A percentile compares a stretch with the other conserved stretches of the same genome.
Evolutionary conservation across 2,888 invertebrate species (phyloP).

Genomic region (Oscheius myriophilus): DNA sequence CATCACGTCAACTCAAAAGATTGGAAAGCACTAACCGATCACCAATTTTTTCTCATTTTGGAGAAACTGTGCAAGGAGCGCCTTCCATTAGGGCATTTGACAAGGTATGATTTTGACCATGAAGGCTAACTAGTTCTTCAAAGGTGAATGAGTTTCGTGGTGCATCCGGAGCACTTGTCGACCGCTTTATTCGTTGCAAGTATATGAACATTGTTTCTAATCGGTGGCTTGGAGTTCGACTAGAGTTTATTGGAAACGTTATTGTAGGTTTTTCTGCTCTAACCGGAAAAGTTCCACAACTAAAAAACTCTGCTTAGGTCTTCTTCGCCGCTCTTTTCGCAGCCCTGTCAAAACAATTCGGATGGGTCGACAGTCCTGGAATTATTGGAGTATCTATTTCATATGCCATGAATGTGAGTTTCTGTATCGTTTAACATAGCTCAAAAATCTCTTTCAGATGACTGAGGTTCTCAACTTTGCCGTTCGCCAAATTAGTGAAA

Average conservation of each 20-base stretch:
- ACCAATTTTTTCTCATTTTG: conserved; percentile 69
- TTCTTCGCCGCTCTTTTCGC: conserved; percentile 93
- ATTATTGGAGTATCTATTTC: conserved; percentile 75
- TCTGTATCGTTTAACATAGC: neutral
- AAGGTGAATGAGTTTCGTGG: conserved; percentile 13
- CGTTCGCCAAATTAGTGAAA: conserved; percentile 76
- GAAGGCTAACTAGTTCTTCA: neutral
- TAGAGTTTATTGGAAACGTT: conserved; percentile 94
- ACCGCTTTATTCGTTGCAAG: conserved; percentile 52
- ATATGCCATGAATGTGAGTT: conserved; percentile 74
- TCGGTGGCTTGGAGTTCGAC: conserved; percentile 88
- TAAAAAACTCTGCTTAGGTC: conserved; percentile 74
- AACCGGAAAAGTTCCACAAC: too few species aligned
- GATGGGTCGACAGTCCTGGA: conserved; percentile 72
- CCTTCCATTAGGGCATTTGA: conserved; percentile 70
- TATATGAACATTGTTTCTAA: conserved; percentile 66
- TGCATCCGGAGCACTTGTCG: conserved; percentile 20
- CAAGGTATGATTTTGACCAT: conserved; percentile 36
- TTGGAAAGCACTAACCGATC: conserved; percentile 66
- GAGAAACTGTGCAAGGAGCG: conserved; percentile 73
- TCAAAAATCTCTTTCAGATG: conserved; percentile 43
- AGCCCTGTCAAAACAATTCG: conserved; percentile 75
- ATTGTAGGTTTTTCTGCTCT: conserved; percentile 77
- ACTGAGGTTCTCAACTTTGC: conserved; percentile 68
- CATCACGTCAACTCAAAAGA: conserved; percentile 81